A percentile compares a stretch with the other conserved stretches of the same genome.
phyloP scores from a whole-genome alignment of 2,888 invertebrate species.

The Nyleta sp. region DNA sequence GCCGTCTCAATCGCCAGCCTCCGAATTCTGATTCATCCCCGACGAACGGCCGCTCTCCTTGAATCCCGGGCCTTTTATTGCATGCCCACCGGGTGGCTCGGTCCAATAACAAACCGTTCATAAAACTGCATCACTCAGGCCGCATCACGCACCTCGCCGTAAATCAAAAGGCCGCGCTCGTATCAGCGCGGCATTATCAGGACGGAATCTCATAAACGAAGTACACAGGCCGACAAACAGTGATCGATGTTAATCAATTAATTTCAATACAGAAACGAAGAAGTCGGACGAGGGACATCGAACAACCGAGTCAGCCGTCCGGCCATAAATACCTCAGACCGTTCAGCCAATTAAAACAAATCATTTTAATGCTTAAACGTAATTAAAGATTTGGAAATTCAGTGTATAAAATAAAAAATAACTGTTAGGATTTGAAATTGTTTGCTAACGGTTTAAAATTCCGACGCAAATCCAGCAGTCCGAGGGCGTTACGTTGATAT shows the following conservation, averaged over 20 bases:
- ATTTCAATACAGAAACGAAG: constrained; percentile 64
- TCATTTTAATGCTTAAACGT: constrained; percentile 83
- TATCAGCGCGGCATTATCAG: constrained; percentile 56
- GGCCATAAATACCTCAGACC: constrained; percentile 82
- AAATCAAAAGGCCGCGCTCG: constrained; percentile 34
- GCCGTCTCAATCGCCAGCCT: constrained; percentile 2
- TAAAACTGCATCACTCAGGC: constrained; percentile 55
- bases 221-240: constrained; percentile 62
- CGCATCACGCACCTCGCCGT: constrained; percentile 32
- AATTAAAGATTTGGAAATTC: too few relatives aligned
- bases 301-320: constrained; percentile 72
- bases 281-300: constrained; percentile 57
- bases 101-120: constrained; percentile 55
- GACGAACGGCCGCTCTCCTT: too few relatives aligned
- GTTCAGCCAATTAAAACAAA: constrained; percentile 83
- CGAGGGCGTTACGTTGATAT: too few relatives aligned
- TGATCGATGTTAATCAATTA: constrained; percentile 66
- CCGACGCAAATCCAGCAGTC: too few relatives aligned
- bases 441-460: too few relatives aligned
- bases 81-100: constrained; percentile 51
- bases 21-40: constrained; percentile 16
- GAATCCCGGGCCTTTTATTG: constrained; percentile 40
- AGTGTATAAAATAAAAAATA: too few relatives aligned
- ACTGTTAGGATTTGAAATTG: too few relatives aligned
- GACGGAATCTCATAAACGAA: constrained; percentile 56